Conservation (phyloP, 2,113 vertebrate species). For the Callopanchax toddi region DNA sequence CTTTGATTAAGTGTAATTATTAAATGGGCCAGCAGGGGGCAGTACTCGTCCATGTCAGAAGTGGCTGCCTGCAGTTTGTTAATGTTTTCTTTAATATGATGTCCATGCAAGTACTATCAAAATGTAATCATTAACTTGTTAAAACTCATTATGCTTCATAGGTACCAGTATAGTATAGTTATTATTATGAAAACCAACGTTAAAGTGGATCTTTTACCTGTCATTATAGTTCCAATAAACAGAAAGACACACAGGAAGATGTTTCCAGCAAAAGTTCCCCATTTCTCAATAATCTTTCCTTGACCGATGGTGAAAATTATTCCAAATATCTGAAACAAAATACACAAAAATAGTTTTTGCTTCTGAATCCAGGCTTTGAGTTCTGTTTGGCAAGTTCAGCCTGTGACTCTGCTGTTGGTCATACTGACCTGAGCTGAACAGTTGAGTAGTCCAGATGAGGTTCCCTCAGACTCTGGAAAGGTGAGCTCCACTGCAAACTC, state of each 20-base stretch:
- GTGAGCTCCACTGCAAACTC: slow-evolving; percentile 96
- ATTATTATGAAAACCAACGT: no score
- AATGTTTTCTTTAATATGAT: no score
- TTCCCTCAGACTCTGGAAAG: slow-evolving; percentile 94
- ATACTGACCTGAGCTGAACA: slow-evolving; percentile 89
- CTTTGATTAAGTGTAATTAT: background rate
- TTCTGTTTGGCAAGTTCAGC: background rate
- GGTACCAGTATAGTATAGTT: no score
- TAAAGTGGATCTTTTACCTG: slow-evolving; percentile 80
- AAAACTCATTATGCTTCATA: background rate
- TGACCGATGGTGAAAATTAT: slow-evolving; percentile 93
- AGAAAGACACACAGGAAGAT: slow-evolving; percentile 89
- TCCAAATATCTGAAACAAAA: slow-evolving; percentile 87
- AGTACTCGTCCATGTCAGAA: background rate
- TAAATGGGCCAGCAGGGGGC: slow-evolving; percentile 52
- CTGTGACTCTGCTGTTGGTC: background rate
- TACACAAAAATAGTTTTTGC: background rate
- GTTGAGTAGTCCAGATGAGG: slow-evolving; percentile 94
- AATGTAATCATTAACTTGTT: background rate
- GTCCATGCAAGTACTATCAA: no score
- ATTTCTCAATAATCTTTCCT: slow-evolving; percentile 87
- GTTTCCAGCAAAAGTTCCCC: slow-evolving; percentile 86
- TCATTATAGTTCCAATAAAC: slow-evolving; percentile 84
- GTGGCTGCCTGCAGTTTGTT: no score
- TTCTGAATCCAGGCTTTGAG: background rate